A percentile compares a stretch with the other conserved stretches of the same genome.
Evolutionary conservation across 2,113 vertebrate genomes (phyloP).

Genomic region (Stegastes partitus): DNA sequence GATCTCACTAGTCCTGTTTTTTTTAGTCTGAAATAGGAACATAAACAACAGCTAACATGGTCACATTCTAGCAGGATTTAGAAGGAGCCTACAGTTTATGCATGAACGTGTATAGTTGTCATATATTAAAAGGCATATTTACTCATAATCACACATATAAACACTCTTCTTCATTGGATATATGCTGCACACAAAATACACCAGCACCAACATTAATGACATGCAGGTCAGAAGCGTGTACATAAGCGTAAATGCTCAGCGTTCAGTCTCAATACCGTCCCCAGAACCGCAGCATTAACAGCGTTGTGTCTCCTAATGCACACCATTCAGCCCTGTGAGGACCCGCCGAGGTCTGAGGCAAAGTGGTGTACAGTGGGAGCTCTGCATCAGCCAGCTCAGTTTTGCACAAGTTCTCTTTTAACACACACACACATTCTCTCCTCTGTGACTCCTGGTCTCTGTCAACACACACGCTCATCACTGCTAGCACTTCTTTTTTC

Average conservation of each 20-base stretch:
- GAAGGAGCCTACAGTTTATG: background rate
- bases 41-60: background rate
- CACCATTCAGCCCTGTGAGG: constrained; percentile 52
- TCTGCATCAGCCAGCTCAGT: constrained; percentile 54
- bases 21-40: too few species aligned
- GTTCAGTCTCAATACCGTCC: constrained; percentile 2
- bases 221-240: constrained; percentile 77
- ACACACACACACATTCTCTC: constrained; percentile 3
- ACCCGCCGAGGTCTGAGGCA: constrained; percentile 3
- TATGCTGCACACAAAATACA: background rate
- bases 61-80: background rate
- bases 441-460: constrained; percentile 16
- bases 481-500: constrained; percentile 50
- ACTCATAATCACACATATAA: background rate
- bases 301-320: constrained; percentile 66
- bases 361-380: constrained; percentile 70
- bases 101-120: constrained; percentile 48
- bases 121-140: constrained; percentile 20
- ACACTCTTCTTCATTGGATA: background rate
- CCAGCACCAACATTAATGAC: constrained; percentile 44
- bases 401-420: too few species aligned
- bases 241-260: constrained; percentile 58
- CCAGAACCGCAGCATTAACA: constrained; percentile 32
- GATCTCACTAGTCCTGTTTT: too few species aligned
- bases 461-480: constrained; percentile 36